phyloP scores from a whole-genome alignment of 2,888 invertebrate genomes.

The Leptarthrus brevirostris region DNA sequence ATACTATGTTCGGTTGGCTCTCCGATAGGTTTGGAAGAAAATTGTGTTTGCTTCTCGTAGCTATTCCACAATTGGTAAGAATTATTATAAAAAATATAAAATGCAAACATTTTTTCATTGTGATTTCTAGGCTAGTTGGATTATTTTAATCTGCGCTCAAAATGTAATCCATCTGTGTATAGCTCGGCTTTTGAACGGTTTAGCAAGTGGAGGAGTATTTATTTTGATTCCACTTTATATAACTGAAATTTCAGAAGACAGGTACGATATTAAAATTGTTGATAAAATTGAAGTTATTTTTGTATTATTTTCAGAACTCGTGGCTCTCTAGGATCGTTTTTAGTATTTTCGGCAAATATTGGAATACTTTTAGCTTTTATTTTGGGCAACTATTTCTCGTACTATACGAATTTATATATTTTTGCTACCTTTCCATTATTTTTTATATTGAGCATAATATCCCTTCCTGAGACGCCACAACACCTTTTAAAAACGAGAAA shows the following conservation, averaged over 20 bases:
- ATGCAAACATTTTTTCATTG: background rate
- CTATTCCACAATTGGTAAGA: conserved; percentile 62
- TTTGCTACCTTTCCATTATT: conserved; percentile 57
- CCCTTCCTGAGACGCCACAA: conserved; percentile 65
- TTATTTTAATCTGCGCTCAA: conserved; percentile 59
- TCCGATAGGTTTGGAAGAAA: conserved; percentile 63
- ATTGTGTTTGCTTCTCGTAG: conserved; percentile 58
- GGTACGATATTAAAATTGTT: conserved; percentile 54
- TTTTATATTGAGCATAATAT: conserved; percentile 60
- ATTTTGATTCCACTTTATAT: conserved; percentile 62
- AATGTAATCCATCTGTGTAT: conserved; percentile 59
- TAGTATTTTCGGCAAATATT: conserved; percentile 62
- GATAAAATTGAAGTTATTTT: no score
- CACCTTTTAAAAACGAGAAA: conserved; percentile 59
- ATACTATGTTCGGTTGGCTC: conserved; percentile 62
- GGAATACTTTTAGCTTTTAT: conserved; percentile 62
- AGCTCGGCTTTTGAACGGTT: conserved; percentile 61
- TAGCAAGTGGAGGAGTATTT: conserved; percentile 61
- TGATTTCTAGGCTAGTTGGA: conserved; percentile 60
- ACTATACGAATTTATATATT: conserved; percentile 59
- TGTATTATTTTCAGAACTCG: conserved; percentile 59
- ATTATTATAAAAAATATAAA: background rate
- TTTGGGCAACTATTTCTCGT: conserved; percentile 61
- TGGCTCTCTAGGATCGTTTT: conserved; percentile 62
- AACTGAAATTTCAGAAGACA: conserved; percentile 62